Evolutionary conservation across 2,888 invertebrate species (phyloP).

Genomic region (Plusia festucae): DNA sequence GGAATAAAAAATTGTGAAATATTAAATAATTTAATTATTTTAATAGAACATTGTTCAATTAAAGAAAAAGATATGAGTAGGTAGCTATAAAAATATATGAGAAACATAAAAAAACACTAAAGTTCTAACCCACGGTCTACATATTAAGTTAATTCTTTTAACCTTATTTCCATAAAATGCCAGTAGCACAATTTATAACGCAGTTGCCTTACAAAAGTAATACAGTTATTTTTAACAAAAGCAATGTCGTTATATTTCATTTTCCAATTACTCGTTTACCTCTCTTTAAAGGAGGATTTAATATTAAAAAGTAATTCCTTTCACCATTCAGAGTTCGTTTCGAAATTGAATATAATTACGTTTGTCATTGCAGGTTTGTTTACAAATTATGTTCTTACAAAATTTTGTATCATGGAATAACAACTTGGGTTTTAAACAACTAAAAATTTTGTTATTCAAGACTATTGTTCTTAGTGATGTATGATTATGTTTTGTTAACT

Average conservation of each 20-base stretch:
- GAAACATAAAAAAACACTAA: background rate
- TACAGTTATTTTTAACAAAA: conserved; percentile 26
- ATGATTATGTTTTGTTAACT: too few relatives aligned
- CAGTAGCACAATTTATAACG: conserved; percentile 30
- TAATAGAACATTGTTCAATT: too few relatives aligned
- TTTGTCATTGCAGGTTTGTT: conserved; percentile 23
- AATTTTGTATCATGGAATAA: background rate
- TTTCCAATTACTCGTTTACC: conserved; percentile 20
- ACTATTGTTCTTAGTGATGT: too few relatives aligned
- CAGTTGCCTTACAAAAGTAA: conserved; percentile 21
- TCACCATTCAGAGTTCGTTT: conserved; percentile 5
- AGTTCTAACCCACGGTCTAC: too few relatives aligned
- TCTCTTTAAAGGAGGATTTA: conserved; percentile 16
- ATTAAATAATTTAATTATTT: too few relatives aligned
- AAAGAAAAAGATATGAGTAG: too few relatives aligned
- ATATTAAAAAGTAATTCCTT: conserved; percentile 5
- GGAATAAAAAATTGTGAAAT: too few relatives aligned
- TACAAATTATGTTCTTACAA: conserved; percentile 13
- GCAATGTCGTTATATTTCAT: conserved; percentile 26
- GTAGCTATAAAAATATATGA: too few relatives aligned
- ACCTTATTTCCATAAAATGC: conserved; percentile 13
- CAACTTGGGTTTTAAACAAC: too few relatives aligned
- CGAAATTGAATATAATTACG: conserved; percentile 23
- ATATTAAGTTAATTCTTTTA: conserved; percentile 18
- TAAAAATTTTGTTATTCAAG: too few relatives aligned